These are phyloP conservation scores for Pachycephus smyrnensis DNA, from an alignment of 2,888 invertebrate species.

Conservation along the genomic window DNA sequence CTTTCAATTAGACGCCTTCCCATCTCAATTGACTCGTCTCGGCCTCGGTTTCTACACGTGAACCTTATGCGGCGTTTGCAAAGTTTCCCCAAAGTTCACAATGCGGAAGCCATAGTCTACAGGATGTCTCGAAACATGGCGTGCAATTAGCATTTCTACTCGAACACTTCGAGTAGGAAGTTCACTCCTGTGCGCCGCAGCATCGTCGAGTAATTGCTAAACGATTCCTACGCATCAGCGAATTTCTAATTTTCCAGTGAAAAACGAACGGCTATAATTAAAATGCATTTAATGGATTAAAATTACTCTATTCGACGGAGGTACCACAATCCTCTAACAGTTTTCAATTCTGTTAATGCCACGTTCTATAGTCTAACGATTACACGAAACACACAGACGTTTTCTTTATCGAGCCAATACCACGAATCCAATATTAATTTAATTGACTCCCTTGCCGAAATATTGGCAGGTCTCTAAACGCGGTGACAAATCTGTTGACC, in stretches of 20 bases:
- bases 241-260: background rate
- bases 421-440: background rate
- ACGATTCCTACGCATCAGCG: background rate
- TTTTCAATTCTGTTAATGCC: background rate
- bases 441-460: background rate
- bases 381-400: background rate
- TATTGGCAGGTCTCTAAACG: background rate
- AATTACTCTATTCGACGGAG: background rate
- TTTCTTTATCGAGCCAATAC: background rate
- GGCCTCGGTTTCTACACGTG: background rate
- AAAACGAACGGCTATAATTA: background rate
- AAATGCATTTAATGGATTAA: background rate
- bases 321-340: background rate
- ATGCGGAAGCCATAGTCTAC: background rate
- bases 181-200: background rate
- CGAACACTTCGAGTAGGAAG: background rate
- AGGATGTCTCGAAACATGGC: background rate
- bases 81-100: background rate
- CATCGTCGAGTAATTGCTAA: background rate
- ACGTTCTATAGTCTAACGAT: background rate
- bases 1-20: background rate
- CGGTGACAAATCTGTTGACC: background rate
- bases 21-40: background rate
- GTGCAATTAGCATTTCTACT: background rate
- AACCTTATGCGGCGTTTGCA: background rate